phyloP scores from a whole-genome alignment of 2,113 vertebrate genomes.

The Bubo scandiacus region DNA sequence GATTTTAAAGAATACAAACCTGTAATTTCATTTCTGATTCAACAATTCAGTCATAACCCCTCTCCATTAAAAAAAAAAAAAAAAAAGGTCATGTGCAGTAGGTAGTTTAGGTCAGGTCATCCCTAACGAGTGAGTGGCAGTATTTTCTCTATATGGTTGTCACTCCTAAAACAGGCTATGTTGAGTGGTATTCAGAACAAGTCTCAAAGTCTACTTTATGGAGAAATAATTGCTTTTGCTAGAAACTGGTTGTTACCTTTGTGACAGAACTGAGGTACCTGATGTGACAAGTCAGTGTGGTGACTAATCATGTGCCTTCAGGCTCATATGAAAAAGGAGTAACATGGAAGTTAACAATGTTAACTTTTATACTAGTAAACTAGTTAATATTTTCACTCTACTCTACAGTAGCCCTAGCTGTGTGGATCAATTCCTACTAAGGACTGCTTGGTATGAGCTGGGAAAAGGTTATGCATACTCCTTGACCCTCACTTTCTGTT shows the following conservation, averaged over 20 bases:
- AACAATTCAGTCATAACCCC: neutral
- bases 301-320: neutral
- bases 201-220: neutral
- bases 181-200: neutral
- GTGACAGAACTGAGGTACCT: neutral
- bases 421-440: neutral
- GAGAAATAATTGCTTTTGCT: conserved; percentile 13
- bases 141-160: neutral
- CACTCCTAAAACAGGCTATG: neutral
- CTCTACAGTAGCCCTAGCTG: neutral
- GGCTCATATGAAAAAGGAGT: neutral
- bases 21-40: neutral
- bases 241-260: neutral
- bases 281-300: neutral
- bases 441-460: neutral
- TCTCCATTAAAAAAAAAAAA: neutral
- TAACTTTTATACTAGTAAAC: neutral
- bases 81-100: neutral
- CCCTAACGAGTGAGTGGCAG: neutral
- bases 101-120: neutral
- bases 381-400: neutral
- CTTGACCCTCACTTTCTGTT: neutral
- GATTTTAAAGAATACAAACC: conserved; percentile 14
- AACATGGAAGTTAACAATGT: neutral
- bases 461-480: neutral